Evolutionary conservation across 2,113 vertebrate genomes (phyloP).

Genomic region (Piprites chloris): DNA sequence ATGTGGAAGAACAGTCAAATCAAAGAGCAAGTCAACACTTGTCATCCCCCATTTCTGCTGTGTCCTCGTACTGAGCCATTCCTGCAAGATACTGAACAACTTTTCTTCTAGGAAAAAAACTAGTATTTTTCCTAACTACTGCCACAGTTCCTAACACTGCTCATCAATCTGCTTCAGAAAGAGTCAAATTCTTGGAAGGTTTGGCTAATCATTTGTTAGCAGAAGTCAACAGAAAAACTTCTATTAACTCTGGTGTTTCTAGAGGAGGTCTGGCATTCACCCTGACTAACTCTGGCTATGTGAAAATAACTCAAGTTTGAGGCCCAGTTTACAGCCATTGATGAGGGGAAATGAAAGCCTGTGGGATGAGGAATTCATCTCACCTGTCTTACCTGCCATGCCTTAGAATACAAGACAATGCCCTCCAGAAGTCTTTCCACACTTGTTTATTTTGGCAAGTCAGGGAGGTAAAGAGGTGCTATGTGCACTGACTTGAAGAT

Average conservation of each 20-base stretch:
- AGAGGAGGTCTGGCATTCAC: not conserved
- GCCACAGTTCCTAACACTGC: not conserved
- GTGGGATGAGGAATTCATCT: not conserved
- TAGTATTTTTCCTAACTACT: no score
- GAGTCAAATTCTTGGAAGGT: not conserved
- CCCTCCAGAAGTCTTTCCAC: not conserved
- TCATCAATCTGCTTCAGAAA: not conserved
- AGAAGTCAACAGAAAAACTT: not conserved
- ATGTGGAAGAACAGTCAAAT: not conserved
- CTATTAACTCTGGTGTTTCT: not conserved
- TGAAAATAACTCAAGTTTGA: not conserved
- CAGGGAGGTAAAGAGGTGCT: not conserved
- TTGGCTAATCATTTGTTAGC: not conserved
- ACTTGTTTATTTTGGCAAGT: not conserved
- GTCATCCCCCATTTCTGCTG: not conserved
- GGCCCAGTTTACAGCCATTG: not conserved
- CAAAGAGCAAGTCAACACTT: not conserved
- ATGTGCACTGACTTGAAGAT: not conserved
- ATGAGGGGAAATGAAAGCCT: not conserved
- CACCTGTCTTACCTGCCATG: not conserved
- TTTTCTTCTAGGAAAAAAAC: no score
- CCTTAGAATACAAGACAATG: not conserved
- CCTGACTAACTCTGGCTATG: not conserved
- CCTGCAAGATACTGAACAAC: not conserved
- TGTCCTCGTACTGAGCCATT: not conserved